Evolutionary conservation across 2,113 vertebrate genomes (phyloP).

Genomic region (Dinomys branickii): DNA sequence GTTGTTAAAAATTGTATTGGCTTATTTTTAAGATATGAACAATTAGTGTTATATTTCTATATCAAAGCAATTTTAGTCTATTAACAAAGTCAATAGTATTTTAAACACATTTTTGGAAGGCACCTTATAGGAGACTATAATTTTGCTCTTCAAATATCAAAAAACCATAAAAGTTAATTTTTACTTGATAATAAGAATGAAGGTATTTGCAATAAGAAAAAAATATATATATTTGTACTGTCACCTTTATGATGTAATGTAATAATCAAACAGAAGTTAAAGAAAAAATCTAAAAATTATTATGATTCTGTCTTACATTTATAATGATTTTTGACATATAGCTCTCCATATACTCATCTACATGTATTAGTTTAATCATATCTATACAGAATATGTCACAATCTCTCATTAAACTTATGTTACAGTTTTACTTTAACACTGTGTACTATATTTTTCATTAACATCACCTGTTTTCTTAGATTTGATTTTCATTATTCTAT

Average conservation of each 20-base stretch:
- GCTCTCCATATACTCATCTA: background rate
- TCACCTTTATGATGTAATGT: background rate
- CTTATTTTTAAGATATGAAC: background rate
- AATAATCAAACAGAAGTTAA: background rate
- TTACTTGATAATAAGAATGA: background rate
- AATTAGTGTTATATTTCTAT: background rate
- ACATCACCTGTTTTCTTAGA: background rate
- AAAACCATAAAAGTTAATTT: background rate
- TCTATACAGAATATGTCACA: background rate
- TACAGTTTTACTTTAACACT: background rate
- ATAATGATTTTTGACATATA: background rate
- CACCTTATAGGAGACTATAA: background rate
- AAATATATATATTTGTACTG: background rate
- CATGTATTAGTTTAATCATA: background rate
- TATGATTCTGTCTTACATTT: background rate
- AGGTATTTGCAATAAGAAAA: background rate
- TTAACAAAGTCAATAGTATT: background rate
- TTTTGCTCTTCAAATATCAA: slow-evolving; percentile 2
- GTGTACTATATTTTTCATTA: background rate
- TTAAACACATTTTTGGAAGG: background rate
- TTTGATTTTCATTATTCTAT: background rate
- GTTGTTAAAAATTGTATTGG: background rate
- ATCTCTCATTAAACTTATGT: background rate
- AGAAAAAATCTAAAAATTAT: background rate
- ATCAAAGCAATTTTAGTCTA: background rate